A percentile compares a stretch with the other conserved stretches of the same genome.
Conservation (phyloP, 2,113 vertebrate genomes). For the Serinus canaria region DNA sequence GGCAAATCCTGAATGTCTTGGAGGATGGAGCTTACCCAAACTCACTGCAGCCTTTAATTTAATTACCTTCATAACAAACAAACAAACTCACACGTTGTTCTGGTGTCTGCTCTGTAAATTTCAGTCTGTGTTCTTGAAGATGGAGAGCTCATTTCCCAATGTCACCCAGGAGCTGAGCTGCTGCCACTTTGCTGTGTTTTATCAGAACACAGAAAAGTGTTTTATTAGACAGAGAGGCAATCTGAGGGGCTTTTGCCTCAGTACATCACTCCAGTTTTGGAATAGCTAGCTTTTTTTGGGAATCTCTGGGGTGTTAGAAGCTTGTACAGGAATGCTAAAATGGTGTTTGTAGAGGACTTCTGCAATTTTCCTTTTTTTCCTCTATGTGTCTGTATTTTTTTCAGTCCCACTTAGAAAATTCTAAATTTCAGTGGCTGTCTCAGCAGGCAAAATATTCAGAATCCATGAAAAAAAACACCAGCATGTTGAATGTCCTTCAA, state of each 20-base stretch:
- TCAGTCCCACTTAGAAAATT: not conserved
- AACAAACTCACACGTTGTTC: rapidly evolving
- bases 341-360: not conserved
- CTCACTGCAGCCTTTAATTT: not conserved
- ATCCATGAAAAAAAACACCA: not conserved
- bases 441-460: not conserved
- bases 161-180: not conserved
- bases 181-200: not conserved
- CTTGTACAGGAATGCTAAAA: not conserved
- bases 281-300: not conserved
- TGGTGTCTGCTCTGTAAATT: not conserved
- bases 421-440: not conserved
- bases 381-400: rapidly evolving
- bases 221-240: not conserved
- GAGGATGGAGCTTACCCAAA: not conserved
- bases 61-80: not conserved
- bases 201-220: too few relatives aligned
- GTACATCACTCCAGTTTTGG: not conserved
- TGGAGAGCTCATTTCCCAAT: not conserved
- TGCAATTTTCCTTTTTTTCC: not conserved
- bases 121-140: not conserved
- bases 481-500: not conserved
- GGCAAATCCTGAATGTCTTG: not conserved
- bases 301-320: not conserved
- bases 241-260: not conserved